phyloP scores from a whole-genome alignment of 2,113 vertebrate genomes.

The Redunca redunca region DNA sequence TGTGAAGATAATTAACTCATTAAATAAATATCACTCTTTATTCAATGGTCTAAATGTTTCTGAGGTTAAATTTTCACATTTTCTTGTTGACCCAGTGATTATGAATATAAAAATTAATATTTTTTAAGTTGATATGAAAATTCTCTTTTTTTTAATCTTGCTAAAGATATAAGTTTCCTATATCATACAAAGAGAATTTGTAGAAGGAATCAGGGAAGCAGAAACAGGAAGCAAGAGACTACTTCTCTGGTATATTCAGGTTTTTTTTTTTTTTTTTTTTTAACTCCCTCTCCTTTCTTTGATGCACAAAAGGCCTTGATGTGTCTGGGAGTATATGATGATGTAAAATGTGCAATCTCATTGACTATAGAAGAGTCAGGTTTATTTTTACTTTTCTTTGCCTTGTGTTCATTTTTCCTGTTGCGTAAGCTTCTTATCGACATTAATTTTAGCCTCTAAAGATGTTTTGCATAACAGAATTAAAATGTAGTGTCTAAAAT shows the following conservation, averaged over 20 bases:
- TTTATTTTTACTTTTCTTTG: slow-evolving; percentile 61
- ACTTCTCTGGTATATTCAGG: background rate
- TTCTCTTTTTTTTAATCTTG: background rate
- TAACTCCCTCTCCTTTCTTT: background rate
- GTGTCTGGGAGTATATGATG: background rate
- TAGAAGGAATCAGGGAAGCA: background rate
- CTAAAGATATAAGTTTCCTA: background rate
- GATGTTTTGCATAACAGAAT: slow-evolving; percentile 68
- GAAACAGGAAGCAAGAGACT: background rate
- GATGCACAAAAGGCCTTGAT: background rate
- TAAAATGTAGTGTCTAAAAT: slow-evolving; percentile 69
- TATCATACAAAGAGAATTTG: background rate
- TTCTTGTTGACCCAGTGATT: background rate
- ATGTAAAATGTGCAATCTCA: background rate
- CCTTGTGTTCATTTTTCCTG: slow-evolving; percentile 52
- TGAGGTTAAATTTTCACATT: background rate
- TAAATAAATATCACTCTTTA: background rate
- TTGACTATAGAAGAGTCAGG: background rate
- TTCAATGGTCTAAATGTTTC: background rate
- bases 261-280: background rate
- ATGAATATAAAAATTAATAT: background rate
- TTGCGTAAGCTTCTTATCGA: slow-evolving; percentile 70
- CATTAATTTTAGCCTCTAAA: slow-evolving; percentile 72
- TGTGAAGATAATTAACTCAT: background rate
- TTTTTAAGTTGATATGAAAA: background rate